Conservation (phyloP, 2,888 invertebrate genomes). For the Oligia fasciuncula region DNA sequence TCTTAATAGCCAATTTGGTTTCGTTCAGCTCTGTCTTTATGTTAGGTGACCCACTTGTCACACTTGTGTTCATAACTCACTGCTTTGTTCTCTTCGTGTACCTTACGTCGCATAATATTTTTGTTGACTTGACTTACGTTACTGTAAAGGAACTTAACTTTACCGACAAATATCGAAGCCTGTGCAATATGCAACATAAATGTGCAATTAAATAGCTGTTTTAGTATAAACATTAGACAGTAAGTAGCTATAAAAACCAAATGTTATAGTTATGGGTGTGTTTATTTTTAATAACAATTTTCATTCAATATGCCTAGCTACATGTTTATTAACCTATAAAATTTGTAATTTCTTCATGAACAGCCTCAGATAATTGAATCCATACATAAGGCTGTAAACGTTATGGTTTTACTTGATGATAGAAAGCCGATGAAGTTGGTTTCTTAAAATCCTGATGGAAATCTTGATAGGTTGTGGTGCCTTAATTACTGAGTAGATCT, state of each 20-base stretch:
- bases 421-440: conserved; percentile 6
- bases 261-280: conserved; percentile 5
- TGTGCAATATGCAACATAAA: neutral
- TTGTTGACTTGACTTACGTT: neutral
- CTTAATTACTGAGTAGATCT: neutral
- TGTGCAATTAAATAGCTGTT: conserved; percentile 1
- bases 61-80: conserved; percentile 48
- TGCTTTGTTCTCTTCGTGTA: conserved; percentile 43
- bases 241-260: conserved; percentile 18
- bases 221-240: conserved; percentile 15
- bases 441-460: conserved; percentile 10
- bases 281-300: conserved; percentile 33
- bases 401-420: conserved; percentile 3
- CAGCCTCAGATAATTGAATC: conserved; percentile 1
- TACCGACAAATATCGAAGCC: neutral
- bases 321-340: conserved; percentile 27
- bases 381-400: neutral
- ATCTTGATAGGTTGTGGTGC: neutral
- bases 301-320: conserved; percentile 1
- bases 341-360: conserved; percentile 19
- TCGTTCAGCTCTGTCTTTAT: conserved; percentile 35
- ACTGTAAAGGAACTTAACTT: neutral
- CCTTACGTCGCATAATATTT: conserved; percentile 20
- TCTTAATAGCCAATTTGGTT: conserved; percentile 54
- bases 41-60: conserved; percentile 57